phyloP scores from a whole-genome alignment of 2,113 vertebrate genomes.

The Drymodes brunneopygia region DNA sequence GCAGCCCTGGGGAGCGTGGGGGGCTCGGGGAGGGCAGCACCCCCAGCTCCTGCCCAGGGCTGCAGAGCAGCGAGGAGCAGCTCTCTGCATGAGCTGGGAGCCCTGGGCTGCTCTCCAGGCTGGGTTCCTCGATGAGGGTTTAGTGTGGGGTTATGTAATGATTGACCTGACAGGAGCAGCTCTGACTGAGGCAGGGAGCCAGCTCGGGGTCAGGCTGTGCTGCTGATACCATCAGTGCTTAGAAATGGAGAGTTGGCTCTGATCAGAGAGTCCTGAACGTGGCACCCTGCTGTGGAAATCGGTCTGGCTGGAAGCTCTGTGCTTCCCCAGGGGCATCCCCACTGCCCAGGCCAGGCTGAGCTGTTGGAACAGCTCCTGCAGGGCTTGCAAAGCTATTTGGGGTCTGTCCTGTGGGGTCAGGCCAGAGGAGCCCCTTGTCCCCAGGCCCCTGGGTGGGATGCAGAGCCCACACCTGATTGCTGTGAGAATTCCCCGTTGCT shows the following conservation, averaged over 20 bases:
- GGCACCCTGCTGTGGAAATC: not conserved
- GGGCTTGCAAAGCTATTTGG: not conserved
- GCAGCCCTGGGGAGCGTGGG: accelerated
- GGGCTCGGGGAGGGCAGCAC: accelerated
- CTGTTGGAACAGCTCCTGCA: not conserved
- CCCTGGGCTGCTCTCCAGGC: not conserved
- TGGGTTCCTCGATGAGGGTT: not conserved
- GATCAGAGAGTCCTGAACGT: accelerated
- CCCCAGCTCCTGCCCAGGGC: not conserved
- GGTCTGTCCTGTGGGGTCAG: not conserved
- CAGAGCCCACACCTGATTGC: not conserved
- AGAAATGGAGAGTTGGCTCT: not conserved
- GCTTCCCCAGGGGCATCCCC: not conserved
- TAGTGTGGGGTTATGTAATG: not conserved
- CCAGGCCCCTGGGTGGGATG: accelerated
- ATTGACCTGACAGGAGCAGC: not conserved
- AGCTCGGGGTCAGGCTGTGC: not conserved
- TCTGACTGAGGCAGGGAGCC: not conserved
- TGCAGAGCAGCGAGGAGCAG: not conserved
- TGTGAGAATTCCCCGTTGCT: not conserved
- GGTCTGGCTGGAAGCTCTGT: accelerated
- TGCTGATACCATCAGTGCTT: not conserved
- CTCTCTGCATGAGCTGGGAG: not conserved
- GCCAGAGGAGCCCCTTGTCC: not conserved
- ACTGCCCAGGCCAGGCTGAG: not conserved